Base-by-base conservation (phyloP, 2,113 vertebrate species). In the Chlorocebus sabaeus region DNA sequence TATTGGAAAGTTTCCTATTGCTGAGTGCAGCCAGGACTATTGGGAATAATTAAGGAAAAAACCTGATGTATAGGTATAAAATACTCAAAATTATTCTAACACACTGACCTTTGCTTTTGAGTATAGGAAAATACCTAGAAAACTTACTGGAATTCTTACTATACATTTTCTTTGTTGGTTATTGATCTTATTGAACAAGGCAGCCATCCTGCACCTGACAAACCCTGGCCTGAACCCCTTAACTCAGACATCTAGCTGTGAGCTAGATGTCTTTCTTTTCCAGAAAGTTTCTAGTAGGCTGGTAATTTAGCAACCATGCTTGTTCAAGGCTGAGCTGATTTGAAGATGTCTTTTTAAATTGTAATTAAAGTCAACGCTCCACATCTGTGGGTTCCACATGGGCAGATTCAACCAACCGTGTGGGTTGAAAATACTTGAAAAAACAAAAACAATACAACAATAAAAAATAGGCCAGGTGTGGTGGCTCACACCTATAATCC, bases 301-400 rank as follows among this genome's bases (percentile, higher is more conserved):
- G 30, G 72, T 94, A 85, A 67, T 80, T 48, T 50, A 67, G 72
- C 79, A 52, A 48, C 73, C 27, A 70, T 0, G 38, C 35, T 92
- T 20, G 35, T 85, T 89, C 50, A 87, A 95, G 6, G 48, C 32
- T 61, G 67, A 75, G 23, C 67, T 81, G 2, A 67, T 75, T 75
- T 96, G 48, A 89, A 93, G 90, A 82, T 68, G 3, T 32, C 38
- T 94, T 81, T 90, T 85, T 67, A 72, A 72, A 83, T 40, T 86
- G 40, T 84, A 89, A 68, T 35, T 57, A 10, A 12, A 48, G 75
- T 48, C 27, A 43, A 25, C 8, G 8, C 6, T 48, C 16, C 8
- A 1, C 4, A 17, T 76, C 75, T 17, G 75, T 48, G 43, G 14
- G 27, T 45, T 76, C 14, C 14, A 78, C 43, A 48, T 32, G 16